Conservation (phyloP, 2,888 invertebrate genomes). For the Rhaphigaster nebulosa region DNA sequence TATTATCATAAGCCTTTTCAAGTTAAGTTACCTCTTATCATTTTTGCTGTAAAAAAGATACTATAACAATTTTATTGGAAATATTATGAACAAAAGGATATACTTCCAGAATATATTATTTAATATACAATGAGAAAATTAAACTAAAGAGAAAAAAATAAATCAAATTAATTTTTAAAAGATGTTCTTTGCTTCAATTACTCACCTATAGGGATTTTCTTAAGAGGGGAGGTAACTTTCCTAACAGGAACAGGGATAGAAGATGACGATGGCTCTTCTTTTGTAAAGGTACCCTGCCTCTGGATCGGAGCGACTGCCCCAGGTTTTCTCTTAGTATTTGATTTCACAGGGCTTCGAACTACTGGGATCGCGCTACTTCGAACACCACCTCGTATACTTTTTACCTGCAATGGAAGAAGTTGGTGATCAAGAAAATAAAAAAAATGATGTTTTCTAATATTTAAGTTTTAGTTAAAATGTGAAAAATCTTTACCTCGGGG, state of each 20-base stretch:
- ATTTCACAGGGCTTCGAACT: slow-evolving; percentile 63
- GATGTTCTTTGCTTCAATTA: neutral
- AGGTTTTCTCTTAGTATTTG: slow-evolving; percentile 60
- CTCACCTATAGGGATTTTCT: slow-evolving; percentile 62
- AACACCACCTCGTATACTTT: slow-evolving; percentile 61
- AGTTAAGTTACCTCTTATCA: no score
- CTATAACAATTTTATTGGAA: neutral
- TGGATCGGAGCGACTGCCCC: slow-evolving; percentile 70
- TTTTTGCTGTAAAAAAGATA: no score
- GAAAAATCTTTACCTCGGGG: slow-evolving; percentile 61
- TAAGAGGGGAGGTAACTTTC: slow-evolving; percentile 64
- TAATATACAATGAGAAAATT: neutral
- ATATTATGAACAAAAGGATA: neutral
- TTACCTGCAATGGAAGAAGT: slow-evolving; percentile 52
- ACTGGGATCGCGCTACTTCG: slow-evolving; percentile 62
- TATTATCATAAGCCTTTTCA: no score
- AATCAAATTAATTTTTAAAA: neutral
- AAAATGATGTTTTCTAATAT: neutral
- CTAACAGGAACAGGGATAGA: slow-evolving; percentile 65
- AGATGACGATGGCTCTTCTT: slow-evolving; percentile 76
- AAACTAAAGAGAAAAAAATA: neutral
- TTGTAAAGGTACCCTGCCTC: slow-evolving; percentile 92
- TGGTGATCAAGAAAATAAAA: neutral
- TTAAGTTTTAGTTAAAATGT: neutral
- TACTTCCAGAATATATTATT: neutral